Conservation (phyloP, 2,113 vertebrate genomes). For the Thinocorus orbignyianus region DNA sequence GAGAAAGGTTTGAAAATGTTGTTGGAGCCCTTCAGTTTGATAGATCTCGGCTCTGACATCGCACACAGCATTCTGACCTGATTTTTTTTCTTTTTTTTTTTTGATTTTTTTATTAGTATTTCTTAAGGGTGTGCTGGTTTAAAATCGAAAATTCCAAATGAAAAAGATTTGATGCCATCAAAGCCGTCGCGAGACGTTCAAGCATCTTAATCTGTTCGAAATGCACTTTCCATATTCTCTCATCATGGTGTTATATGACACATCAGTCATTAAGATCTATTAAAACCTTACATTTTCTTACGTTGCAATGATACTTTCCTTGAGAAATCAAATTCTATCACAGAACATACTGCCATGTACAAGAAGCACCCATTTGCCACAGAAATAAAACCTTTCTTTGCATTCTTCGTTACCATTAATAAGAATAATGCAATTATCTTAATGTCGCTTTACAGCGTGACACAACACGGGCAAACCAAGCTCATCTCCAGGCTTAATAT, state of each 20-base stretch:
- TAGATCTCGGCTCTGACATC: slow-evolving; percentile 64
- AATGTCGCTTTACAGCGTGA: background rate
- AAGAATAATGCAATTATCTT: background rate
- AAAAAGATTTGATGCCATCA: slow-evolving; percentile 35
- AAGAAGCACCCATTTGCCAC: background rate
- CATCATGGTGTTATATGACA: background rate
- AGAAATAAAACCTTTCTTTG: background rate
- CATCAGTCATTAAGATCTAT: background rate
- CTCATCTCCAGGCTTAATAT: background rate
- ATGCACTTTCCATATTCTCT: background rate
- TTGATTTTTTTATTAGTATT: no score
- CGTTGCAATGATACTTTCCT: background rate
- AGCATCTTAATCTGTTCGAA: background rate
- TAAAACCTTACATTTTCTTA: background rate
- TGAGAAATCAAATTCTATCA: background rate
- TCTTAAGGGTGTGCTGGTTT: background rate
- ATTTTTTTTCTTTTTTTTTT: background rate
- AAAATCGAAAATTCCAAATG: slow-evolving; percentile 47
- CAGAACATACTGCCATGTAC: background rate
- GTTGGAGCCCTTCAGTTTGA: slow-evolving; percentile 67
- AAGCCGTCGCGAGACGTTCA: background rate
- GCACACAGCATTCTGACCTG: slow-evolving; percentile 39
- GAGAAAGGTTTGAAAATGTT: slow-evolving; percentile 74
- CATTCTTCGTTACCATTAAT: background rate
- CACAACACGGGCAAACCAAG: background rate